Conservation (phyloP, 2,113 vertebrate genomes). For the Odontophorus gujanensis region DNA sequence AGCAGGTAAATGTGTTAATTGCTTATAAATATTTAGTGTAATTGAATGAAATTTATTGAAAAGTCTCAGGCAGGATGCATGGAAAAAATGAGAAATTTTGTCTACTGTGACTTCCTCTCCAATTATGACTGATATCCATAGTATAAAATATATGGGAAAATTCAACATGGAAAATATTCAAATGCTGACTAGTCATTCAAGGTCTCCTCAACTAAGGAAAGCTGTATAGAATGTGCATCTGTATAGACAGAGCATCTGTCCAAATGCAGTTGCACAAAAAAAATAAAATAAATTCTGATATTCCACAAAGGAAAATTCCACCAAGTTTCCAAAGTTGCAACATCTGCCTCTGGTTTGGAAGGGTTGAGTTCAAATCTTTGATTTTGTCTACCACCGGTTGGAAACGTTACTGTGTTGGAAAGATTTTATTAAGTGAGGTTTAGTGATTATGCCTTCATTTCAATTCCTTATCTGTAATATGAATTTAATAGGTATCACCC, state of each 20-base stretch:
- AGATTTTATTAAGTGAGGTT: constrained; percentile 40
- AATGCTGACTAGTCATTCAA: neutral
- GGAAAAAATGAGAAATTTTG: neutral
- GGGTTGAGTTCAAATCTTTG: constrained; percentile 56
- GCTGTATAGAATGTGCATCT: constrained; percentile 5
- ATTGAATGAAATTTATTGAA: neutral
- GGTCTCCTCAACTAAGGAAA: neutral
- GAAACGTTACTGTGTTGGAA: constrained; percentile 38
- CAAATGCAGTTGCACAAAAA: neutral
- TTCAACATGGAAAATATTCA: neutral
- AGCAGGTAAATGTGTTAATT: neutral
- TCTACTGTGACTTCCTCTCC: neutral
- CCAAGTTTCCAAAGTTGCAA: constrained; percentile 44
- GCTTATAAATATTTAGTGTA: neutral
- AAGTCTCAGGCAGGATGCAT: neutral
- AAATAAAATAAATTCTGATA: neutral
- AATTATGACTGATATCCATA: neutral
- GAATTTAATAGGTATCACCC: constrained; percentile 46
- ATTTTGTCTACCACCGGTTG: constrained; percentile 59
- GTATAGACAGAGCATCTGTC: constrained; percentile 30
- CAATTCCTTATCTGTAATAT: constrained; percentile 49
- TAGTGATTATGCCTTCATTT: constrained; percentile 39
- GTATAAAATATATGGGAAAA: neutral
- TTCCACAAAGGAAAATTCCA: constrained; percentile 66
- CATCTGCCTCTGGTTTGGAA: constrained; percentile 63